Conservation (phyloP, 2,888 invertebrate genomes). For the Ariolimax columbianus region DNA sequence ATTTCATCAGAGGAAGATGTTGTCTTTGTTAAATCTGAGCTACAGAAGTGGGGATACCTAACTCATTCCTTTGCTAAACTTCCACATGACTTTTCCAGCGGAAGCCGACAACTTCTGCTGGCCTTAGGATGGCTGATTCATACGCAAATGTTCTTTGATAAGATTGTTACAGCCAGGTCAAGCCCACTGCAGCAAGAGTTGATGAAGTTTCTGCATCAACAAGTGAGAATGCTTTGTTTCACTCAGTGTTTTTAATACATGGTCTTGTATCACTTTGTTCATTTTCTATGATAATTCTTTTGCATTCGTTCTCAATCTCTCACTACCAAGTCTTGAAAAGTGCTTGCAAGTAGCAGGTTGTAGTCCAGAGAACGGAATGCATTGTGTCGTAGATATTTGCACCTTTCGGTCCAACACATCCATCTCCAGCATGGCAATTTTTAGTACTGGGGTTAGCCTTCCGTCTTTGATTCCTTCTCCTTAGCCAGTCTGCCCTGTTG, state of each 20-base stretch:
- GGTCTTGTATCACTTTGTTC: too few relatives aligned
- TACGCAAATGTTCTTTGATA: slow-evolving; percentile 69
- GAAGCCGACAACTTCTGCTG: slow-evolving; percentile 75
- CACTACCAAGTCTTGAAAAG: too few relatives aligned
- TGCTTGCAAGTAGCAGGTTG: too few relatives aligned
- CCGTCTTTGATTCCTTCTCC: too few relatives aligned
- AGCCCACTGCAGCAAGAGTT: slow-evolving; percentile 63
- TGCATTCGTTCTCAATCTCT: too few relatives aligned
- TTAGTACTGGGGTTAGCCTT: too few relatives aligned
- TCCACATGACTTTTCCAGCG: slow-evolving; percentile 67
- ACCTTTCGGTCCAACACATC: too few relatives aligned
- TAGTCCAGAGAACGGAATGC: too few relatives aligned
- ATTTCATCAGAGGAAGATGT: slow-evolving; percentile 68
- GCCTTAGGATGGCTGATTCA: slow-evolving; percentile 76
- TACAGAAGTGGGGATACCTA: slow-evolving; percentile 71
- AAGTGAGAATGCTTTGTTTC: slow-evolving; percentile 14
- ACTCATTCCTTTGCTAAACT: slow-evolving; percentile 68
- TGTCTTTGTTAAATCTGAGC: slow-evolving; percentile 72
- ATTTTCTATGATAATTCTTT: too few relatives aligned
- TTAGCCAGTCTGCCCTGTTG: too few relatives aligned
- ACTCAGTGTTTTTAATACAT: not conserved
- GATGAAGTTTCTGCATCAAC: slow-evolving; percentile 8
- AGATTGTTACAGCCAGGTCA: slow-evolving; percentile 68
- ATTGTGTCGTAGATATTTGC: too few relatives aligned
- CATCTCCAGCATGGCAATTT: too few relatives aligned